Evolutionary conservation across 2,797 vertebrate species (phyloP).

Genomic region (Basileuterus tristriatus): DNA sequence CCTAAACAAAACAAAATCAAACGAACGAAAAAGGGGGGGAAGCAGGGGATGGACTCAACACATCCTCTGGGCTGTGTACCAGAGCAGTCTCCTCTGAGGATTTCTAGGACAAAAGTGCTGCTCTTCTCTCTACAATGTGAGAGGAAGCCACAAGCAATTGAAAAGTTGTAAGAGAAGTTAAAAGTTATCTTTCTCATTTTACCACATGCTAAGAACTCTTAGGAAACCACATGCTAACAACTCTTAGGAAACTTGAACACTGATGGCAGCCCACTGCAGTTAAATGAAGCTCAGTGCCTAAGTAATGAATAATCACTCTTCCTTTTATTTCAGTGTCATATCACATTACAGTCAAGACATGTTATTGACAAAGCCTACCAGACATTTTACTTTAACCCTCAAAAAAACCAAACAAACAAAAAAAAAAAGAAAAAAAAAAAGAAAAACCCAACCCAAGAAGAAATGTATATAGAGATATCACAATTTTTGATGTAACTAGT

Average conservation of each 20-base stretch:
- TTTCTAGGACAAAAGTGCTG: background rate
- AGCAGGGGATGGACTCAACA: background rate
- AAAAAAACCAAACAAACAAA: background rate
- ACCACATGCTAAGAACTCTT: background rate
- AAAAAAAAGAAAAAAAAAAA: background rate
- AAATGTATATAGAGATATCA: conserved; percentile 41
- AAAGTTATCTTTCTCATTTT: background rate
- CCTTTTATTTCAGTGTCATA: conserved; percentile 70
- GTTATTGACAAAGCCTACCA: conserved; percentile 67
- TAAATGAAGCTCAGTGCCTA: conserved; percentile 60
- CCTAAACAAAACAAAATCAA: background rate
- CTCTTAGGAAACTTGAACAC: background rate
- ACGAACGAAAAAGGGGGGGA: background rate
- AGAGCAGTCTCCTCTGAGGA: background rate
- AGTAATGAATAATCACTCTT: conserved; percentile 63
- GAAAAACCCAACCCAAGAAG: background rate
- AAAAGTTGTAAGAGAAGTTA: background rate
- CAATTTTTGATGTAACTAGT: conserved; percentile 12
- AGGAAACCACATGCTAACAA: background rate
- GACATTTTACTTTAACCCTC: conserved; percentile 50
- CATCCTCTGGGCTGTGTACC: background rate
- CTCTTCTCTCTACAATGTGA: background rate
- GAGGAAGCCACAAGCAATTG: background rate
- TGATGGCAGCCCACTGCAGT: background rate
- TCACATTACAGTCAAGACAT: conserved; percentile 69